Evolutionary conservation across 2,797 vertebrate genomes (phyloP).

Genomic region (Gymnodraco acuticeps): DNA sequence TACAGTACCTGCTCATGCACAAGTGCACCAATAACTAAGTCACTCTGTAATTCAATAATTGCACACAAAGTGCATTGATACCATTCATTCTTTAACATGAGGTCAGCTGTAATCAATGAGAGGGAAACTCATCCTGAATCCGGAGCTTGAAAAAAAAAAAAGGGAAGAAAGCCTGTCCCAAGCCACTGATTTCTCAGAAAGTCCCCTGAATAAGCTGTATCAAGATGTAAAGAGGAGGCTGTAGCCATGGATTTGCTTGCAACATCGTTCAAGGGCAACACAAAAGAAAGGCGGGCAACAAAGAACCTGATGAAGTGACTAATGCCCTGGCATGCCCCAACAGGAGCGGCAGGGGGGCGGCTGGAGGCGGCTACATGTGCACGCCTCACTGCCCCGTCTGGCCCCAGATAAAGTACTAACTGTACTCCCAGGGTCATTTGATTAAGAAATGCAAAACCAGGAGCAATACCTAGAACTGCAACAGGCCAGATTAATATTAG

Average conservation of each 20-base stretch:
- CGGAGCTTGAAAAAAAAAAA: not conserved
- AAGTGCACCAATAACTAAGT: conserved; percentile 18
- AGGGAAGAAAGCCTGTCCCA: conserved; percentile 19
- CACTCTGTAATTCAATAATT: conserved; percentile 28
- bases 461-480: conserved; percentile 66
- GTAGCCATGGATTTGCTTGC: conserved; percentile 59
- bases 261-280: conserved; percentile 81
- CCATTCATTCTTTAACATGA: conserved; percentile 19
- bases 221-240: conserved; percentile 68
- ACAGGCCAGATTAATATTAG: conserved; percentile 74
- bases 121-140: conserved; percentile 35
- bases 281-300: conserved; percentile 82
- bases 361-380: conserved; percentile 71
- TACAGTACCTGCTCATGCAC: conserved; percentile 17
- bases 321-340: conserved; percentile 84
- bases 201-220: conserved; percentile 75
- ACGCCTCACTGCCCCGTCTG: conserved; percentile 77
- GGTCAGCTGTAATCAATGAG: conserved; percentile 38
- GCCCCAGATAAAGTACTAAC: conserved; percentile 67
- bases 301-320: conserved; percentile 86
- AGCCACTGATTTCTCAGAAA: conserved; percentile 70
- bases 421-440: conserved; percentile 73
- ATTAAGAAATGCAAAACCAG: conserved; percentile 73
- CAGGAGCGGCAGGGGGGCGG: conserved; percentile 77
- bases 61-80: conserved; percentile 31